Evolutionary conservation across 2,888 invertebrate species (phyloP), one percentile per base, ranked within the genome.

Genomic region (Oasisia sp.): DNA sequence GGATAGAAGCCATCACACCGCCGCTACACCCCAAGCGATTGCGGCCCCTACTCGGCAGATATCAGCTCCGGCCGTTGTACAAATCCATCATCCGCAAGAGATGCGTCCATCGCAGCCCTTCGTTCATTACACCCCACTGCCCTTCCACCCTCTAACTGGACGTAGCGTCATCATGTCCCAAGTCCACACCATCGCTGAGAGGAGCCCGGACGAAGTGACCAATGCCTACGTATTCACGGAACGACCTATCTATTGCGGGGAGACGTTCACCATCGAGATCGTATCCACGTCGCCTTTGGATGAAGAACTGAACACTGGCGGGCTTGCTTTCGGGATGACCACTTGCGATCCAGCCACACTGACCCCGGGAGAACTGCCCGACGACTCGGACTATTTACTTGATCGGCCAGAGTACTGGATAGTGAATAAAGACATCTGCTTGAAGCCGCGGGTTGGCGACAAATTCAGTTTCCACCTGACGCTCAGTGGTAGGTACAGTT

Each of bases 371-470:
- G 98, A 98, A 94, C 97, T 96, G 32, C 96, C 96, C 0, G 96
- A 96, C 93, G 96, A 96, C 96, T 98, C 98, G 0, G 99, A 99
- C 95, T 97, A 98, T 92, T 97, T 99, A 1, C 96, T 99, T 45
- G 99, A 99, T 96, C 97, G 99, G 74, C 98, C 98, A 0, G 99
- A 99, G 95, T 99, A 99, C 96, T 99, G 99, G 99, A 99, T 99
- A 0, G 98, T 99, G 12, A 98, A 98, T 95, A 98, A 99, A 95
- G 99, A 99, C 95, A 98, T 98, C 0, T 98, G 98, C 0, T 97
- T 98, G 91, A 97, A 97, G 91, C 97, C 99, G 0, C 97, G 98
- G 93, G 94, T 95, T 90, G 98, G 98, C 0, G 99, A 99, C 95
- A 98, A 99, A 96, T 97, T 99, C 11, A 97, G 95, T 93, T 96